These are phyloP conservation scores for Oxycera nigricornis DNA, from an alignment of 2,888 invertebrate species.

Conservation along the genomic window DNA sequence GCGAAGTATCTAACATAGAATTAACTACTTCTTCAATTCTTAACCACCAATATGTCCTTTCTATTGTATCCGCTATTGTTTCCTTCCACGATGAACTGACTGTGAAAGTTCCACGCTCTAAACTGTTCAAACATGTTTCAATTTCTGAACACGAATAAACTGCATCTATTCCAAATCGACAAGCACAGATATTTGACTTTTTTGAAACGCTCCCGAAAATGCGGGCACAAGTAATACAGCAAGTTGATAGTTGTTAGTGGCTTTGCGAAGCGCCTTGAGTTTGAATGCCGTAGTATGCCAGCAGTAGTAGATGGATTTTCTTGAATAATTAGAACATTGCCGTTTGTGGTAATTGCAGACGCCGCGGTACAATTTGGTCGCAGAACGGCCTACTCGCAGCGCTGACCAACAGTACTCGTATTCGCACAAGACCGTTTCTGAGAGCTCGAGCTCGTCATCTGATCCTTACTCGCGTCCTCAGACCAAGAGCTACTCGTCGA, in stretches of 20 bases:
- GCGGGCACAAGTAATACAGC: conserved; percentile 44
- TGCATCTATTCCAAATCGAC: conserved; percentile 6
- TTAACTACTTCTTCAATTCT: not conserved
- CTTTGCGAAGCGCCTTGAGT: not conserved
- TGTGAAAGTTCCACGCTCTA: conserved; percentile 5
- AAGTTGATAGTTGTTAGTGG: conserved; percentile 38
- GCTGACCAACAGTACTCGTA: conserved; percentile 83
- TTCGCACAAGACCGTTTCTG: conserved; percentile 65
- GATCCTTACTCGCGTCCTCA: conserved; percentile 68
- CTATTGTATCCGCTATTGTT: not conserved
- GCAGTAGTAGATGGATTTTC: not conserved
- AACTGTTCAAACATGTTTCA: conserved; percentile 60
- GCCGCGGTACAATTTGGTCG: conserved; percentile 87
- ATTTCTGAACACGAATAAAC: conserved; percentile 53
- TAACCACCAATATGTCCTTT: not conserved
- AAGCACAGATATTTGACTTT: not conserved
- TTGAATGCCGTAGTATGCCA: conserved; percentile 14
- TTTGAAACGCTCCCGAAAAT: conserved; percentile 23
- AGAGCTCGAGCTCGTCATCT: conserved; percentile 62
- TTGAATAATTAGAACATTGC: conserved; percentile 11
- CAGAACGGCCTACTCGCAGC: conserved; percentile 72
- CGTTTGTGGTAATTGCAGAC: conserved; percentile 71
- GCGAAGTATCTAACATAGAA: conserved; percentile 12
- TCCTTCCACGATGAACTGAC: not conserved
- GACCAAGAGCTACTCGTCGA: conserved; percentile 71